Conservation (phyloP, 2,888 invertebrate species). For the Imbricaverruca yamaguchii region DNA sequence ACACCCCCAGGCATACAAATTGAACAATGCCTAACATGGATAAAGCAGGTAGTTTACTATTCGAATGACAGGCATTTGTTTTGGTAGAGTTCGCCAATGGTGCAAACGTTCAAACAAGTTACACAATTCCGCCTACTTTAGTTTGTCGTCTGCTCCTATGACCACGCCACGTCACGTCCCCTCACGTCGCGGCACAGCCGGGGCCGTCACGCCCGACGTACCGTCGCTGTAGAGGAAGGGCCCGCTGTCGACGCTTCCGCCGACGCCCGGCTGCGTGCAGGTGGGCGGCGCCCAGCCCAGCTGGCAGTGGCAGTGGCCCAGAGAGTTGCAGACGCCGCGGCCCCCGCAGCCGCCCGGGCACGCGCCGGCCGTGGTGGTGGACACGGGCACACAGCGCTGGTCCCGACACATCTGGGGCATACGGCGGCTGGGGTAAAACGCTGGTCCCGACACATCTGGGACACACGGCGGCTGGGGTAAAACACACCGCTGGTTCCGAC, state of each 20-base stretch:
- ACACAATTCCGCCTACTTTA: too few relatives aligned
- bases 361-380: constrained; percentile 47
- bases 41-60: too few relatives aligned
- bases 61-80: too few relatives aligned
- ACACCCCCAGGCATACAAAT: too few relatives aligned
- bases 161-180: too few relatives aligned
- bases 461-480: too few relatives aligned
- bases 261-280: constrained; percentile 76
- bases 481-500: too few relatives aligned
- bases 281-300: constrained; percentile 78
- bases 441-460: too few relatives aligned
- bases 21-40: too few relatives aligned
- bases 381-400: constrained; percentile 72
- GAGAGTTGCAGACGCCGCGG: constrained; percentile 78
- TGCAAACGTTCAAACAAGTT: too few relatives aligned
- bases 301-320: constrained; percentile 90
- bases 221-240: background rate
- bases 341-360: constrained; percentile 66
- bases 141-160: too few relatives aligned
- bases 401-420: constrained; percentile 75
- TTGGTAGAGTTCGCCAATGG: too few relatives aligned
- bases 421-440: background rate
- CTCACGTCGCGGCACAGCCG: background rate
- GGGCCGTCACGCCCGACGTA: constrained; percentile 75
- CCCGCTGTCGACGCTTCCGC: constrained; percentile 75